Evolutionary conservation across 2,113 vertebrate genomes (phyloP).

Genomic region (Riparia riparia): DNA sequence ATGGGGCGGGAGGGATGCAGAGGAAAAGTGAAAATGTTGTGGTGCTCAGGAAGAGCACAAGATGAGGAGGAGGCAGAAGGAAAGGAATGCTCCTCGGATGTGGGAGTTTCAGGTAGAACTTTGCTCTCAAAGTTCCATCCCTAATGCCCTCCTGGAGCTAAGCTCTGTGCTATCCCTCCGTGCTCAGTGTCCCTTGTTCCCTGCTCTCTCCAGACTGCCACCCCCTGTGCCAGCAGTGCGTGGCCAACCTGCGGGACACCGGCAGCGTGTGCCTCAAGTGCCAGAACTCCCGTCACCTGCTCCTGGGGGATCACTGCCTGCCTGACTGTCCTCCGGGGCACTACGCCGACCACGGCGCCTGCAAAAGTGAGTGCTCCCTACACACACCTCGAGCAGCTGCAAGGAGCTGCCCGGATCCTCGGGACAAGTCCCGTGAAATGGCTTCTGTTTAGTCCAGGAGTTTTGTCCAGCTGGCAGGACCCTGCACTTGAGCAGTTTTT

Average conservation of each 20-base stretch:
- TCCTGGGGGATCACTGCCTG: constrained; percentile 87
- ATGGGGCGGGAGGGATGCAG: background rate
- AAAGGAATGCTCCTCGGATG: background rate
- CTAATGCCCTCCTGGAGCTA: fast-evolving
- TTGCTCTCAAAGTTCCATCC: background rate
- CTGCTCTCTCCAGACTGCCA: constrained; percentile 82
- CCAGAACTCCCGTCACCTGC: constrained; percentile 69
- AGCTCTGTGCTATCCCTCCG: too few relatives aligned
- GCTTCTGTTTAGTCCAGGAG: background rate
- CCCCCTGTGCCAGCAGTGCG: constrained; percentile 83
- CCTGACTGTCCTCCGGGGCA: constrained; percentile 78
- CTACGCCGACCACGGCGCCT: constrained; percentile 75
- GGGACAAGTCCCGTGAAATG: fast-evolving
- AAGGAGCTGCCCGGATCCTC: background rate
- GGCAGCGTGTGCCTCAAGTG: constrained; percentile 89
- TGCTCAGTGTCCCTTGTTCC: background rate
- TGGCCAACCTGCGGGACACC: constrained; percentile 75
- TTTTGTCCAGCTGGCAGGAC: background rate
- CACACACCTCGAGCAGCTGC: fast-evolving
- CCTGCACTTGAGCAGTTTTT: background rate
- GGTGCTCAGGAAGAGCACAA: background rate
- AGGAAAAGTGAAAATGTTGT: background rate
- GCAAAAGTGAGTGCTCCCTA: constrained; percentile 83
- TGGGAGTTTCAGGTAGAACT: fast-evolving
- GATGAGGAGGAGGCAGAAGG: background rate